phyloP scores from a whole-genome alignment of 2,113 vertebrate genomes.

The Hystrix cristata region DNA sequence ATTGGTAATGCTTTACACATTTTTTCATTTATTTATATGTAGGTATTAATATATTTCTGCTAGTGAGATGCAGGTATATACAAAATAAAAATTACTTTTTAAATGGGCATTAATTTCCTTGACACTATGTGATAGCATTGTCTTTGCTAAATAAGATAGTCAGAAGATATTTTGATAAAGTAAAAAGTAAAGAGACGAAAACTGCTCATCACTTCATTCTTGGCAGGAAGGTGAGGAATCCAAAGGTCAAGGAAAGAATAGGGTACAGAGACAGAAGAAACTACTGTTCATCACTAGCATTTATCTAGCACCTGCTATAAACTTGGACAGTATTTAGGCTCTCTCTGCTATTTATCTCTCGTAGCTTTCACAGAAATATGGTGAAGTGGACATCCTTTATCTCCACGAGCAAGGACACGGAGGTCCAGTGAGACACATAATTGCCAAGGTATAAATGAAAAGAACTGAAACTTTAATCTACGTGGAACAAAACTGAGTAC shows the following conservation, averaged over 20 bases:
- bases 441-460: neutral
- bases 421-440: neutral
- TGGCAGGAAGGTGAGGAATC: neutral
- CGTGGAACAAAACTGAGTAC: neutral
- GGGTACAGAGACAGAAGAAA: neutral
- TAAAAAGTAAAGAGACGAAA: neutral
- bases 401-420: neutral
- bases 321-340: neutral
- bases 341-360: neutral
- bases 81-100: neutral
- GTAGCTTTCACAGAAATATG: neutral
- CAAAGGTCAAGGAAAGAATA: neutral
- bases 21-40: constrained; percentile 9
- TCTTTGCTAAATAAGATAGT: neutral
- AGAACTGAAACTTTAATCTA: neutral
- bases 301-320: neutral
- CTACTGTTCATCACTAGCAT: neutral
- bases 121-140: neutral
- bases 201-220: neutral
- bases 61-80: neutral
- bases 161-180: neutral
- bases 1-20: neutral
- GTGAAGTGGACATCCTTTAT: neutral
- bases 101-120: neutral
- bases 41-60: constrained; percentile 5